Evolutionary conservation across 2,888 invertebrate species (phyloP), one percentile per base, ranked within the genome.

Genomic region (Microplitis deprimator): DNA sequence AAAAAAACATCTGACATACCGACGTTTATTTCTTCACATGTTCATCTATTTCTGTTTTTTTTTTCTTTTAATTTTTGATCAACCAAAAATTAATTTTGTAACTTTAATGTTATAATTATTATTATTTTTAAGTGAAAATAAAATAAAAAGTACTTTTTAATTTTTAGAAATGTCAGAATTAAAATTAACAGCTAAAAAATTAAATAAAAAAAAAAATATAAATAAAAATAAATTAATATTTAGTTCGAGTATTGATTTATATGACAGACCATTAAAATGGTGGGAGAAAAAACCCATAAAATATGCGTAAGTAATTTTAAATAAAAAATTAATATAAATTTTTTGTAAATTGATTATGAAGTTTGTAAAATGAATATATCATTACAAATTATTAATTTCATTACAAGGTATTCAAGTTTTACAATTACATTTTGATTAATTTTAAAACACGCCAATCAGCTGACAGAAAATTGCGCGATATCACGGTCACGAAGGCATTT

Each of bases 301-400:
- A 83, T 83, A 83, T 71, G 83, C 83, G 83, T 83, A 76, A 83
- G 83, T 83, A 20, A 40, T 17, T 5, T 40, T 17, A 67, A 20
- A 70, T 29, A 29, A 50, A 61, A 40, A 41, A 41, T 39, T 62
- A 20, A 20, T 20, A 20, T 1, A 4, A 60, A 60, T 39, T 16
- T 59, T 40, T 39, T 68, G 13, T 50, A 13, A 50, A 50, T 8
- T 50, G 50, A 50, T 50, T 8, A 50, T 50, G 50, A 50, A 50
- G 50, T 13, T 50, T 13, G 62, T 72, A 7, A 41, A 61, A 38
- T 62, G 61, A 39, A 16, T n/a, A 40, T 62, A 62, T 72, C 62
- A 72, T 13, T 50, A 50, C 4, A 62, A 64, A 41, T 29, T 38
- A 62, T 73, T 5, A 68, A 40, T 17, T 17, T 64, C 20, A 60